Evolutionary conservation across 2,113 vertebrate genomes (phyloP), one percentile per base, ranked within the genome.

Genomic region (Hirundichthys speculiger): DNA sequence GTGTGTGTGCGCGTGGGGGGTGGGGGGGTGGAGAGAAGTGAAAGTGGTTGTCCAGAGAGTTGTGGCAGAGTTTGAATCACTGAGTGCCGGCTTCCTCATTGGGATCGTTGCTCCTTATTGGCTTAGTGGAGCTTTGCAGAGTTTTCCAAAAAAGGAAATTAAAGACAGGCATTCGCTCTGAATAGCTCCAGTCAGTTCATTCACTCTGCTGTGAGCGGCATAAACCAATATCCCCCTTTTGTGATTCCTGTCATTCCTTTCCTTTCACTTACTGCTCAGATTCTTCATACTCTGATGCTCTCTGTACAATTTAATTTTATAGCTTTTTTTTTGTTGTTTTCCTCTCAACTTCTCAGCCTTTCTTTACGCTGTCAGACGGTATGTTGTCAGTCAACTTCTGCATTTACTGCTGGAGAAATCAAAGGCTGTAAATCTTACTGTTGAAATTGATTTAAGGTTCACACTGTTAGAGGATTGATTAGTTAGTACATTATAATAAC

Each of bases 71-170:
- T 74, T 39, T 43, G 34, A 82, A 68, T 57, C 30, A 64, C 64
- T 14, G 67, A 57, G 60, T 66, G 73, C 27, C 21, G 12, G 47
- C 62, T 77, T 84, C 40, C 12, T 66, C 51, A 24, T 53, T 21
- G 21, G 63, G 82, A 88, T 86, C 80, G 77, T 69, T 69, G 82
- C 80, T 89, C 77, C 83, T 91, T 85, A 89, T 80, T 79, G 69
- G 88, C 88, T 92, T 92, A 90, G 69, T 18, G 76, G 69, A 74
- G 92, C 88, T 93, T 91, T 91, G 86, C 75, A 46, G 69, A 83
- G 79, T 89, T 88, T 76, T 82, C 89, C 92, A 86, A 86, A 87
- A 90, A 89, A 88, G 78, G 84, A 89, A 90, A 84, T 86, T 86
- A 82, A 89, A 91, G 86, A 81, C 82, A 55, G 69, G 59, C 75